Evolutionary conservation across 2,113 vertebrate species (phyloP).

Genomic region (Natator depressus): DNA sequence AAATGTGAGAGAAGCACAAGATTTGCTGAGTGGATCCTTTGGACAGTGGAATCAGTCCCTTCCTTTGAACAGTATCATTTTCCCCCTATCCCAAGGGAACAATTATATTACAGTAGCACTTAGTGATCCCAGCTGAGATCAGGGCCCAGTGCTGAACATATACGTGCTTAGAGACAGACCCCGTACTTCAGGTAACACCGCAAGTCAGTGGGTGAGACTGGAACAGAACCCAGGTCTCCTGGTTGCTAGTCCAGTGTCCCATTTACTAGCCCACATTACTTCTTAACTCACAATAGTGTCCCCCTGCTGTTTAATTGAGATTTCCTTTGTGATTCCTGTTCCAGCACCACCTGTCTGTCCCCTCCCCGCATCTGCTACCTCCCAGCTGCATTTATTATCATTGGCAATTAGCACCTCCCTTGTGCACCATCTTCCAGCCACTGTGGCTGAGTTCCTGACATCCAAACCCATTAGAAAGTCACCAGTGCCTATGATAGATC

Average conservation of each 20-base stretch:
- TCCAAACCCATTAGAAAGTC: not conserved
- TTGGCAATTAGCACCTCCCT: not conserved
- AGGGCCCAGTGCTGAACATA: not conserved
- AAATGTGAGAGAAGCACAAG: not conserved
- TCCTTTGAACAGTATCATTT: not conserved
- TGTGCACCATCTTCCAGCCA: not conserved
- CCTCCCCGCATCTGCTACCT: not conserved
- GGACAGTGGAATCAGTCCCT: not conserved
- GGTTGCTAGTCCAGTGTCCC: not conserved
- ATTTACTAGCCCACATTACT: not conserved
- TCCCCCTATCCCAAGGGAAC: not conserved
- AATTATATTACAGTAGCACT: not conserved
- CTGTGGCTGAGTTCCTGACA: not conserved
- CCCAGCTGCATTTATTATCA: not conserved
- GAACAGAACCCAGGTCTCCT: not conserved
- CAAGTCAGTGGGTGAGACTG: not conserved
- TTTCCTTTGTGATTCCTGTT: not conserved
- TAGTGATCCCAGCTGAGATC: not conserved
- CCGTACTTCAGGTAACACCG: not conserved
- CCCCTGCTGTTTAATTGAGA: not conserved
- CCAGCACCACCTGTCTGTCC: not conserved
- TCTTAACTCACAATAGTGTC: not conserved
- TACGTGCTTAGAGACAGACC: not conserved
- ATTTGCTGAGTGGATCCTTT: not conserved
- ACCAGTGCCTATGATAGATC: not conserved